Evolutionary conservation across 2,113 vertebrate genomes (phyloP).

Genomic region (Australoheros scitulus): DNA sequence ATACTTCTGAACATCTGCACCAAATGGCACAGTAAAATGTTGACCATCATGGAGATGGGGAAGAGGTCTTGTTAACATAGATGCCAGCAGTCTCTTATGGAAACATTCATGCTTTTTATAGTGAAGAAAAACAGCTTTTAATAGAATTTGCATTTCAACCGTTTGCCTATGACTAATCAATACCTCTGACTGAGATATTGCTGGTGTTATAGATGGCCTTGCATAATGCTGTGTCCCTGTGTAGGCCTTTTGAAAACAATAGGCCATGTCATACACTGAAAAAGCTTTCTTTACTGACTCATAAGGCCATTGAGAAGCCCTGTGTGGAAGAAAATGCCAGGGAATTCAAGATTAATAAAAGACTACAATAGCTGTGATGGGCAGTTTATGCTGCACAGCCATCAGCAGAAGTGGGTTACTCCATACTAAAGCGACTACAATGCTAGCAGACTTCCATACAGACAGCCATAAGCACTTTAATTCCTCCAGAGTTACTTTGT

Average conservation of each 20-base stretch:
- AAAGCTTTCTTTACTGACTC: background rate
- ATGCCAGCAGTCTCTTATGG: background rate
- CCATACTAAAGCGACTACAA: background rate
- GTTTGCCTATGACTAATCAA: slow-evolving; percentile 22
- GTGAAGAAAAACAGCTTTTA: background rate
- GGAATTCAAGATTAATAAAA: background rate
- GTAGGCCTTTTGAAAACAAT: slow-evolving; percentile 24
- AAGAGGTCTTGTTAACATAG: background rate
- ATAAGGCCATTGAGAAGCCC: background rate
- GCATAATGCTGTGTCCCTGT: slow-evolving; percentile 1
- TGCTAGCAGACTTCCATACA: slow-evolving; percentile 15
- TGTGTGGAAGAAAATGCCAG: background rate
- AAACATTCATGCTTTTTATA: background rate
- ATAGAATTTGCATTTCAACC: background rate
- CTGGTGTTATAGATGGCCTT: background rate
- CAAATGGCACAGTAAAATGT: background rate
- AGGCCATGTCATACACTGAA: background rate
- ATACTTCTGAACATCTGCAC: background rate
- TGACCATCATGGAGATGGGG: background rate
- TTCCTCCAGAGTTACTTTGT: slow-evolving; percentile 62
- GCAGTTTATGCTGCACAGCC: slow-evolving; percentile 12
- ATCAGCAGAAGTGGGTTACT: slow-evolving; percentile 20
- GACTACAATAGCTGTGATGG: slow-evolving; percentile 21
- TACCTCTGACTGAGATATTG: background rate
- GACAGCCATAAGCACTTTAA: slow-evolving; percentile 54